Evolutionary conservation across 2,113 vertebrate species (phyloP).

Genomic region (Peromyscus maniculatus): DNA sequence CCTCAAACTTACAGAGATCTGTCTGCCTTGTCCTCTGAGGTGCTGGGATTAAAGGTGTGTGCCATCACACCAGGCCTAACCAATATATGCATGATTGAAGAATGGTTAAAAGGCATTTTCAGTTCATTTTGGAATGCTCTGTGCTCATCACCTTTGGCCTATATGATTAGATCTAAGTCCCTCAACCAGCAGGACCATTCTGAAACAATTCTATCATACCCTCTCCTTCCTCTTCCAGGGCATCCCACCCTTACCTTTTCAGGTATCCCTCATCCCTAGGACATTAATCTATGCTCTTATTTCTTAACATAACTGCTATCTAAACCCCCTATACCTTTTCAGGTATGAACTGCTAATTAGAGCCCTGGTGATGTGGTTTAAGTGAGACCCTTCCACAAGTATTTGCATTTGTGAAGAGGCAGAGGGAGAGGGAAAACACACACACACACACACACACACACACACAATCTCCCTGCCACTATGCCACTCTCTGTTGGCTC

Average conservation of each 20-base stretch:
- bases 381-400: background rate
- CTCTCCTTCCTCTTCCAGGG: background rate
- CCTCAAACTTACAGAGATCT: background rate
- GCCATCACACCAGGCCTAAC: background rate
- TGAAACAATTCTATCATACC: background rate
- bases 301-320: background rate
- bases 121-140: background rate
- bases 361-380: background rate
- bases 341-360: background rate
- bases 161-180: background rate
- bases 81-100: background rate
- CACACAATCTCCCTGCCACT: no score
- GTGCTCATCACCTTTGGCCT: background rate
- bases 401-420: conserved; percentile 28
- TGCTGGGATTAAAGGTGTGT: background rate
- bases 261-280: background rate
- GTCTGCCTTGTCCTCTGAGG: background rate
- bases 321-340: background rate
- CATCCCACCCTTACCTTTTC: background rate
- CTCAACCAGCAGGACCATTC: background rate
- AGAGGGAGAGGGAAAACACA: background rate
- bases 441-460: background rate
- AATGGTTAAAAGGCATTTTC: background rate
- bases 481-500: background rate
- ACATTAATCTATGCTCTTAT: background rate